Evolutionary conservation across 2,113 vertebrate species (phyloP).

Genomic region (Phoenicopterus ruber): DNA sequence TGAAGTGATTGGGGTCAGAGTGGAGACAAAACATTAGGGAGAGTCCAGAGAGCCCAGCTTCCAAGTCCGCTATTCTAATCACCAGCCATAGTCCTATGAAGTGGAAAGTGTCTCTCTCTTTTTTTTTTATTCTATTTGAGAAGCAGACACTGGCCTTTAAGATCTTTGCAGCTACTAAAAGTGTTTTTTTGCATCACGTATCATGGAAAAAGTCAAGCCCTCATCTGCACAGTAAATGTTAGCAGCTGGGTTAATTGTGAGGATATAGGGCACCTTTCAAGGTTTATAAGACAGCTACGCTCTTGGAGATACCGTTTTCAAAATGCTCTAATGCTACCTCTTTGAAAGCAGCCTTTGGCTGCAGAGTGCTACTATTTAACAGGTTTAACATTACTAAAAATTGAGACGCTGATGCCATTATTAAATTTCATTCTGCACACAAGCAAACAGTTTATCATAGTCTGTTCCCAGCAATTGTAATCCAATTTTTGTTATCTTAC

Average conservation of each 20-base stretch:
- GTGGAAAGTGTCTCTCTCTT: neutral
- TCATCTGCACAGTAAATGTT: slow-evolving; percentile 30
- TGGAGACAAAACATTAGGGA: neutral
- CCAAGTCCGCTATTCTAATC: neutral
- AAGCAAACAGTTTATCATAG: slow-evolving; percentile 69
- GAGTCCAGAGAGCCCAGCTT: neutral
- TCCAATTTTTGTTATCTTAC: slow-evolving; percentile 69
- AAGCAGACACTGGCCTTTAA: neutral
- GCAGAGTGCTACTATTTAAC: slow-evolving; percentile 16
- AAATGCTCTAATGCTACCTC: neutral
- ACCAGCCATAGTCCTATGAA: neutral
- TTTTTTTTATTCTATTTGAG: neutral
- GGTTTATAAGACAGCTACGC: neutral
- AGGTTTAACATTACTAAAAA: slow-evolving; percentile 31
- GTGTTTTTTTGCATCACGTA: neutral
- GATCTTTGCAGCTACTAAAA: neutral
- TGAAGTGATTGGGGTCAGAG: slow-evolving; percentile 32
- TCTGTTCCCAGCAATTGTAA: slow-evolving; percentile 68
- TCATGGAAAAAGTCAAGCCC: slow-evolving; percentile 14
- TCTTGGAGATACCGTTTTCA: neutral
- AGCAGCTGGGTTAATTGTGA: slow-evolving; percentile 31
- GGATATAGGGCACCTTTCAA: neutral
- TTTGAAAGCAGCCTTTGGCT: slow-evolving; percentile 36
- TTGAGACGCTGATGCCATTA: slow-evolving; percentile 28
- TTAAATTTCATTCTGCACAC: slow-evolving; percentile 47